These are phyloP conservation scores for Upupa epops DNA, from an alignment of 2,113 vertebrate genomes.

Conservation along the genomic window DNA sequence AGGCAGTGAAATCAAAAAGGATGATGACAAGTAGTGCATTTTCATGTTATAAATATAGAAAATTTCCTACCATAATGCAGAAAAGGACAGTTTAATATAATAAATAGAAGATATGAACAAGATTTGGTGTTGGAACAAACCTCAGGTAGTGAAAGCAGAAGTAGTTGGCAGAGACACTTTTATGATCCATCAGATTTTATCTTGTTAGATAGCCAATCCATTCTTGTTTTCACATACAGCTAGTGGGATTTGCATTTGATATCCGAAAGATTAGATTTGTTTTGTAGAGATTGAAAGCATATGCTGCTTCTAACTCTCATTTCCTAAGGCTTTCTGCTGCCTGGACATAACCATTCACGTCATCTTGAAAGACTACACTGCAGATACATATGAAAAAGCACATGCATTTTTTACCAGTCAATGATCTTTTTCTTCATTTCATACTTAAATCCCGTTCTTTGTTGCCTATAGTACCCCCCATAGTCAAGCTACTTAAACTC, in stretches of 20 bases:
- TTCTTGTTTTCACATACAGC: background rate
- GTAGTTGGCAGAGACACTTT: background rate
- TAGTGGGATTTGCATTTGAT: conserved; percentile 1
- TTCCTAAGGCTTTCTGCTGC: background rate
- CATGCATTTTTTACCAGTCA: background rate
- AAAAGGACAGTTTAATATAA: background rate
- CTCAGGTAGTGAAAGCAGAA: background rate
- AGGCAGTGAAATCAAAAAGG: background rate
- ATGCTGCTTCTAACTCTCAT: background rate
- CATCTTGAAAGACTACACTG: background rate
- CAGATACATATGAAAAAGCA: background rate
- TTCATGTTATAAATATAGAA: background rate
- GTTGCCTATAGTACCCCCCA: background rate
- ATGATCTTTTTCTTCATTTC: background rate
- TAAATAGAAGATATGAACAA: background rate
- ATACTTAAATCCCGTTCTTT: background rate
- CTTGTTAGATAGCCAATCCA: background rate
- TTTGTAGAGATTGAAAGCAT: conserved; percentile 1
- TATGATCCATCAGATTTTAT: background rate
- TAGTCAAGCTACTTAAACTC: background rate
- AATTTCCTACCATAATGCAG: background rate
- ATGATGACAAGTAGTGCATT: background rate
- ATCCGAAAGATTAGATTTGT: conserved; percentile 5
- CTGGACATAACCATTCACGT: background rate
- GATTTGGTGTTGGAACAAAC: background rate